Conservation (phyloP, 2,888 invertebrate species). For the Tholera decimalis region DNA sequence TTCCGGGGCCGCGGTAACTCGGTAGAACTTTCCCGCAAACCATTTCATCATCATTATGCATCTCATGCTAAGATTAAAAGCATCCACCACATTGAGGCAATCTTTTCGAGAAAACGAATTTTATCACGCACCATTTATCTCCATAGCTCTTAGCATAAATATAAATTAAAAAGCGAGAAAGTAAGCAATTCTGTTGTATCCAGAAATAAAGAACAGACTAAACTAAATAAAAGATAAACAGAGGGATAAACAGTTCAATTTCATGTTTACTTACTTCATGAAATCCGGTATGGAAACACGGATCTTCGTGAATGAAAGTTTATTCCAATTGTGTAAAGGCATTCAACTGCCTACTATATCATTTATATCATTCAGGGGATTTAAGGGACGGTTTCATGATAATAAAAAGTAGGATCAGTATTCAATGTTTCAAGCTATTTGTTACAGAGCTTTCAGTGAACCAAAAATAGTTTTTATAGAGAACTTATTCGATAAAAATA, state of each 20-base stretch:
- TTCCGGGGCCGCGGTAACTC: no score
- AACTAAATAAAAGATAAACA: constrained; percentile 36
- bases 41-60: no score
- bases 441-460: background rate
- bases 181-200: constrained; percentile 8
- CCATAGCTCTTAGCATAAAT: constrained; percentile 21
- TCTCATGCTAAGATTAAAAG: no score
- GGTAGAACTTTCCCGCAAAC: no score
- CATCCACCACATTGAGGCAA: background rate
- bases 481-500: background rate
- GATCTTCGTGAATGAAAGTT: constrained; percentile 13
- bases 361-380: background rate
- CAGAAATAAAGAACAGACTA: constrained; percentile 35
- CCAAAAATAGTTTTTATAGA: background rate
- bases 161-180: constrained; percentile 2
- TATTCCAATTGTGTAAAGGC: background rate
- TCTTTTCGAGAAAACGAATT: constrained; percentile 1
- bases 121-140: constrained; percentile 16
- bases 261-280: constrained; percentile 21
- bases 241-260: constrained; percentile 33
- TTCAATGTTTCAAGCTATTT: background rate
- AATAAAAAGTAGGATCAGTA: background rate
- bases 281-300: background rate
- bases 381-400: background rate
- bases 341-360: constrained; percentile 6